Evolutionary conservation across 2,797 vertebrate genomes (phyloP).

Genomic region (Thalassophryne amazonica): DNA sequence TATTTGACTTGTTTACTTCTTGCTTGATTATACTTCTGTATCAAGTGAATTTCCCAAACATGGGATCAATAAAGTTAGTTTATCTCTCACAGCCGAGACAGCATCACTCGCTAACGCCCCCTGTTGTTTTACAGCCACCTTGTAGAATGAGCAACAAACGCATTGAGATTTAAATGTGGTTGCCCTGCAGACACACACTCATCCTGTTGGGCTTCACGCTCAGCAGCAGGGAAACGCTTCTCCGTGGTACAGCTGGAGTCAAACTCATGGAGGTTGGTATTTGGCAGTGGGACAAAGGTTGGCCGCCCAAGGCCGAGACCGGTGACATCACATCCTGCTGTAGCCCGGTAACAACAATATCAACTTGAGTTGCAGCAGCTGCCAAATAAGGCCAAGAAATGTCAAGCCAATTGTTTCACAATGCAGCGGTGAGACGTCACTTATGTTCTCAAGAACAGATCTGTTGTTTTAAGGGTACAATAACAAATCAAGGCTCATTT

Average conservation of each 20-base stretch:
- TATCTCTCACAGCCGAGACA: too few relatives aligned
- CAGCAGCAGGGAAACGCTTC: not conserved
- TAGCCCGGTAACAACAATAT: conserved; percentile 12
- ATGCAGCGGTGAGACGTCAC: conserved; percentile 17
- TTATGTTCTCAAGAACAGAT: conserved; percentile 11
- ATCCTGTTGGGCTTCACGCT: too few relatives aligned
- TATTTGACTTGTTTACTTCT: too few relatives aligned
- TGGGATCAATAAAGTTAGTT: too few relatives aligned
- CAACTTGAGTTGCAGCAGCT: conserved; percentile 12
- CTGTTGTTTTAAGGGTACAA: conserved; percentile 19
- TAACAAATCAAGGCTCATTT: conserved; percentile 17
- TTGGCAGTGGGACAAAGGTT: conserved; percentile 1
- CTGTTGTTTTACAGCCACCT: too few relatives aligned
- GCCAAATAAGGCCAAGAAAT: conserved; percentile 34
- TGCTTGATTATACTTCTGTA: too few relatives aligned
- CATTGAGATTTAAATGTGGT: too few relatives aligned
- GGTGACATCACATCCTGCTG: conserved; percentile 45
- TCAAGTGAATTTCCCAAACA: too few relatives aligned
- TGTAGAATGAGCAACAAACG: too few relatives aligned
- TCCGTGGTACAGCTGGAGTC: not conserved
- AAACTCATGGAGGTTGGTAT: not conserved
- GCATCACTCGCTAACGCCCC: too few relatives aligned
- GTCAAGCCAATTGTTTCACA: conserved; percentile 25
- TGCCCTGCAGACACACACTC: too few relatives aligned
- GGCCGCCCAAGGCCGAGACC: conserved; percentile 7